Percentiles rank a stretch among this genome's conserved stretches.
These are phyloP conservation scores for Tachypleus tridentatus DNA, from an alignment of 1,140 invertebrate genomes.

Conservation along the genomic window DNA sequence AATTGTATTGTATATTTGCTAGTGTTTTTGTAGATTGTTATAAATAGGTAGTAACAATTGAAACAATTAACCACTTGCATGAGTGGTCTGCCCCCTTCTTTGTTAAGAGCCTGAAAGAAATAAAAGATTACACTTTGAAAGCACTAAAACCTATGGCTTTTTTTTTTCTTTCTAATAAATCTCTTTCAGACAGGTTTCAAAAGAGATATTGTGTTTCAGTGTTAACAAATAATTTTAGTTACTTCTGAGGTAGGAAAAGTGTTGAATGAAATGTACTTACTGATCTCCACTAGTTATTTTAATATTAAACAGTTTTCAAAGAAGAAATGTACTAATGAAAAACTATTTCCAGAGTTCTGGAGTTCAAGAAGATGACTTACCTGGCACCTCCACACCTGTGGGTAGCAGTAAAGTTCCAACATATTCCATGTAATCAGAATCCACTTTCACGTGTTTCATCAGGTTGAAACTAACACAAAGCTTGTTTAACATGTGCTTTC, in stretches of 20 bases:
- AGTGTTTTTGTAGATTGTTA: too few species aligned
- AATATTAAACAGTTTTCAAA: background rate
- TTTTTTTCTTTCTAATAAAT: too few species aligned
- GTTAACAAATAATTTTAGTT: background rate
- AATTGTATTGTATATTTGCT: too few species aligned
- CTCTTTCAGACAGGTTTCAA: background rate
- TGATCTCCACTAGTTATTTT: background rate
- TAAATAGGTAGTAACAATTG: too few species aligned
- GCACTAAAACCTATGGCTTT: too few species aligned
- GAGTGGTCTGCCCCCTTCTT: too few species aligned
- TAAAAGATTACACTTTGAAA: too few species aligned
- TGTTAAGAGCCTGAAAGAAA: too few species aligned
- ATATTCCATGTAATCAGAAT: slow-evolving; percentile 28
- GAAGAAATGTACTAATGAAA: background rate
- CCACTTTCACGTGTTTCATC: too few species aligned
- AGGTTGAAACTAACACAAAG: too few species aligned
- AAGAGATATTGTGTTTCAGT: background rate
- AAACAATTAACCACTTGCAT: too few species aligned
- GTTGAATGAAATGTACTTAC: background rate
- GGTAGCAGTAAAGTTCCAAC: slow-evolving; percentile 36
- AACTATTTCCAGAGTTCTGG: slow-evolving; percentile 36
- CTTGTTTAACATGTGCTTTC: too few species aligned
- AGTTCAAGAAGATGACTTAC: slow-evolving; percentile 49
- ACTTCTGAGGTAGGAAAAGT: background rate
- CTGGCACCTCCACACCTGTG: slow-evolving; percentile 37